Conservation (phyloP, 1,140 invertebrate species). For the Dendroctonus valens region DNA sequence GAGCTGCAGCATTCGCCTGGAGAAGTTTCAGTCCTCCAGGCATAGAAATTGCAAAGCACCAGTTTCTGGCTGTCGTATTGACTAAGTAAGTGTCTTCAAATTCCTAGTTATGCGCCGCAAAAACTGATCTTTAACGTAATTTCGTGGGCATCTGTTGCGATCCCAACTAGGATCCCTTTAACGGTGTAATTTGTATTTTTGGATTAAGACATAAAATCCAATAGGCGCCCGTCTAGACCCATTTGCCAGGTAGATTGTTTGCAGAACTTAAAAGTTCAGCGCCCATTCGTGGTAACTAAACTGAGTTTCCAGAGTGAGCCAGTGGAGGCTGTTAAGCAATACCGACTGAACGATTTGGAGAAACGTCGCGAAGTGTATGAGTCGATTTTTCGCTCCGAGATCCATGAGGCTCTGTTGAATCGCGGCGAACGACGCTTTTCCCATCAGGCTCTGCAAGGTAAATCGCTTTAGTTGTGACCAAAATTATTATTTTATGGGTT, state of each 20-base stretch:
- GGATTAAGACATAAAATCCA: constrained; percentile 1
- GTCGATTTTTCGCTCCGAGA: constrained; percentile 81
- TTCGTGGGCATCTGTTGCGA: too few species aligned
- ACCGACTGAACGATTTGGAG: constrained; percentile 69
- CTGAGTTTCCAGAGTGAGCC: constrained; percentile 56
- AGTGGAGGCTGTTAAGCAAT: constrained; percentile 57
- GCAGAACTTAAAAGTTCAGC: background rate
- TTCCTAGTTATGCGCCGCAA: too few species aligned
- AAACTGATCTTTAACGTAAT: too few species aligned
- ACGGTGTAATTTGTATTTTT: too few species aligned
- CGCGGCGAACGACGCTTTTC: constrained; percentile 86
- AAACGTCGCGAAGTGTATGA: constrained; percentile 82
- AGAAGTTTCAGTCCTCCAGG: too few species aligned
- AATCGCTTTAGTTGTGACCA: constrained; percentile 45
- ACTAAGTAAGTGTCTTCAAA: too few species aligned
- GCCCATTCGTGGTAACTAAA: background rate
- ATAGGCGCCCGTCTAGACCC: constrained; percentile 7
- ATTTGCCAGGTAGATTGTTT: background rate
- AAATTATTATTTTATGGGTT: background rate
- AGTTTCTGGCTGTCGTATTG: too few species aligned
- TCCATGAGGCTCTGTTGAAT: constrained; percentile 76
- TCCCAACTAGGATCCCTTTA: too few species aligned
- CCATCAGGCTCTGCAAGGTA: constrained; percentile 83
- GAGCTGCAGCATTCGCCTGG: too few species aligned
- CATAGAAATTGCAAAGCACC: too few species aligned